These are phyloP conservation scores for Tolmerus cingulatus DNA, from an alignment of 2,888 invertebrate genomes.

Conservation along the genomic window DNA sequence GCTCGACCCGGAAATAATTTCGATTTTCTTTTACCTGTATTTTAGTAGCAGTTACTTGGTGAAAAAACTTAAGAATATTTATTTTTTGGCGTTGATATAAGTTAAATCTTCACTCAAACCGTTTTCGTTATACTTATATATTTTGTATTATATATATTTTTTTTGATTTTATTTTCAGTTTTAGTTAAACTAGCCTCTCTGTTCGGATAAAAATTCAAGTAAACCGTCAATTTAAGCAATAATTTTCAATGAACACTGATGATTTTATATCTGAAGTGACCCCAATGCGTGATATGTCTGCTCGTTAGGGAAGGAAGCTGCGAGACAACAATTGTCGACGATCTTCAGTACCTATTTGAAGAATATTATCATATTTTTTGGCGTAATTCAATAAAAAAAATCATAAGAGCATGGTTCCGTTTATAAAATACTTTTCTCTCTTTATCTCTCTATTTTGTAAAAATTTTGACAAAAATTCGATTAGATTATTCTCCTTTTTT, in stretches of 20 bases:
- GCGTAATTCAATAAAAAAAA: slow-evolving; percentile 36
- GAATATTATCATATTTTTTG: slow-evolving; percentile 38
- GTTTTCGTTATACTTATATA: not conserved
- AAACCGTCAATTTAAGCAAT: not conserved
- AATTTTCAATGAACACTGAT: not conserved
- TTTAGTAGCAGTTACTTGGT: not conserved
- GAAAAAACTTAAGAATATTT: not conserved
- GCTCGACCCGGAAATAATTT: not conserved
- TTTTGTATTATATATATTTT: too few species aligned
- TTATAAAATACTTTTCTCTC: slow-evolving; percentile 37
- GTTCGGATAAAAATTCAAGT: not conserved
- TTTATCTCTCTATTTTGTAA: slow-evolving; percentile 31
- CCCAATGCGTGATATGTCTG: slow-evolving; percentile 26
- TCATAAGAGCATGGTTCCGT: slow-evolving; percentile 41
- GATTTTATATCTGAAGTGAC: not conserved
- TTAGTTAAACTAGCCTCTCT: not conserved
- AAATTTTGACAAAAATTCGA: slow-evolving; percentile 38
- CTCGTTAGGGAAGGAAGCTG: slow-evolving; percentile 35
- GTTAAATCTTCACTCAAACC: not conserved
- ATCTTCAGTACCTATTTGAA: slow-evolving; percentile 35
- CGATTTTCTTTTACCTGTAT: not conserved
- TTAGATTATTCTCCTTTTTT: slow-evolving; percentile 3
- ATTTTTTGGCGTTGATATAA: not conserved
- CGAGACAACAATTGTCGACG: slow-evolving; percentile 39
- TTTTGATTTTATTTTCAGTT: not conserved